Evolutionary conservation across 2,888 invertebrate species (phyloP).

Genomic region (Hemithea aestivaria): DNA sequence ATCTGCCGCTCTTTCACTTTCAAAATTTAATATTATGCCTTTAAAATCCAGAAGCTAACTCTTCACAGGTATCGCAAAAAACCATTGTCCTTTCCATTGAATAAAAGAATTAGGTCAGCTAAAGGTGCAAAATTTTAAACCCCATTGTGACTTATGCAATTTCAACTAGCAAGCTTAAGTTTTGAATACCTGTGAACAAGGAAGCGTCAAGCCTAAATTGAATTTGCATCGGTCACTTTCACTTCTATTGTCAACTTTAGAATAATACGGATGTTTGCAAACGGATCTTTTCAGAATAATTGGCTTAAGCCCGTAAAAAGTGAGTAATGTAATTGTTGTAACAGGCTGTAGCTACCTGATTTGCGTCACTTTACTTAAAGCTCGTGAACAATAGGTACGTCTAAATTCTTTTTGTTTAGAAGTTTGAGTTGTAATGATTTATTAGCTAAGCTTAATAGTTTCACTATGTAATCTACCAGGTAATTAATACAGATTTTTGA

Average conservation of each 20-base stretch:
- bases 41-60: conserved; percentile 24
- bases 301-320: conserved; percentile 10
- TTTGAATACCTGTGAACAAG: not conserved
- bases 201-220: conserved; percentile 4
- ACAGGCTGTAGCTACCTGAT: conserved; percentile 1
- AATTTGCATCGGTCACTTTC: conserved; percentile 69
- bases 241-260: conserved; percentile 60
- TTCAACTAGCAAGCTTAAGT: conserved; percentile 22
- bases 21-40: no score
- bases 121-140: conserved; percentile 53
- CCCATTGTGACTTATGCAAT: conserved; percentile 59
- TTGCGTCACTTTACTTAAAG: conserved; percentile 5
- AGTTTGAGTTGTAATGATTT: no score
- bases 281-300: conserved; percentile 31
- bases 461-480: no score
- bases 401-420: no score
- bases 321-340: conserved; percentile 5
- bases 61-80: conserved; percentile 1
- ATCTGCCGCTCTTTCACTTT: no score
- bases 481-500: no score
- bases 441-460: no score
- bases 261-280: conserved; percentile 43
- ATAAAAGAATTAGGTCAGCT: conserved; percentile 47
- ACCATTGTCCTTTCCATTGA: not conserved
- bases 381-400: no score